These are phyloP conservation scores for Ochropleura leucogaster DNA, from an alignment of 2,888 invertebrate genomes.

Conservation along the genomic window DNA sequence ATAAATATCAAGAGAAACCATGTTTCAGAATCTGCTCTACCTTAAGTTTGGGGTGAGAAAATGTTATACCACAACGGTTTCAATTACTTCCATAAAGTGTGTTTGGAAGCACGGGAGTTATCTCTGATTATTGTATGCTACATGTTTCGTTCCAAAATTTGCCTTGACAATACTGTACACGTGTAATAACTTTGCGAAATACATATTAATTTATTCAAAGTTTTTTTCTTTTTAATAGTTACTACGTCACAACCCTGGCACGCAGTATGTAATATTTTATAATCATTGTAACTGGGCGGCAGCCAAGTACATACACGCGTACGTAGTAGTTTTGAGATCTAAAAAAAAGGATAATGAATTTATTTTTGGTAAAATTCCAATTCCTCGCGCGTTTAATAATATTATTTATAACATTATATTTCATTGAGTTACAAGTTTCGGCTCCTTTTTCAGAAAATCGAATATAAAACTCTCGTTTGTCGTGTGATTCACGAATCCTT, in stretches of 20 bases:
- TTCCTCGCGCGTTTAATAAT: slow-evolving; percentile 32
- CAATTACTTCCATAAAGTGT: neutral
- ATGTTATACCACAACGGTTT: neutral
- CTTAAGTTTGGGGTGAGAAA: neutral
- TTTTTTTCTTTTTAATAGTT: slow-evolving; percentile 15
- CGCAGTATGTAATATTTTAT: slow-evolving; percentile 68
- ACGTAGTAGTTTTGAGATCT: slow-evolving; percentile 59
- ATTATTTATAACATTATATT: neutral
- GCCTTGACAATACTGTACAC: neutral
- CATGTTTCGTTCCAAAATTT: too few relatives aligned
- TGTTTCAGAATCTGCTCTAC: neutral
- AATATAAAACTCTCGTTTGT: slow-evolving; percentile 8
- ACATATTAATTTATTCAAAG: neutral
- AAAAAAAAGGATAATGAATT: slow-evolving; percentile 58
- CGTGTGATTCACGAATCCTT: slow-evolving; percentile 35
- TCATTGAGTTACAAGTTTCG: slow-evolving; percentile 23
- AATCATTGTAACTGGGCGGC: slow-evolving; percentile 74
- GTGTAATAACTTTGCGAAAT: neutral
- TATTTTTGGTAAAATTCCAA: slow-evolving; percentile 67
- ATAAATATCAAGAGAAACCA: neutral
- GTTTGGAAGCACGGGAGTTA: neutral
- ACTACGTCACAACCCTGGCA: slow-evolving; percentile 65
- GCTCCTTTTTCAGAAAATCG: slow-evolving; percentile 9
- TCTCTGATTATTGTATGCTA: too few relatives aligned
- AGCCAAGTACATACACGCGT: slow-evolving; percentile 69